Evolutionary conservation across 2,888 invertebrate genomes (phyloP), one percentile per base, ranked within the genome.

Genomic region (Acrobasis consociella): DNA sequence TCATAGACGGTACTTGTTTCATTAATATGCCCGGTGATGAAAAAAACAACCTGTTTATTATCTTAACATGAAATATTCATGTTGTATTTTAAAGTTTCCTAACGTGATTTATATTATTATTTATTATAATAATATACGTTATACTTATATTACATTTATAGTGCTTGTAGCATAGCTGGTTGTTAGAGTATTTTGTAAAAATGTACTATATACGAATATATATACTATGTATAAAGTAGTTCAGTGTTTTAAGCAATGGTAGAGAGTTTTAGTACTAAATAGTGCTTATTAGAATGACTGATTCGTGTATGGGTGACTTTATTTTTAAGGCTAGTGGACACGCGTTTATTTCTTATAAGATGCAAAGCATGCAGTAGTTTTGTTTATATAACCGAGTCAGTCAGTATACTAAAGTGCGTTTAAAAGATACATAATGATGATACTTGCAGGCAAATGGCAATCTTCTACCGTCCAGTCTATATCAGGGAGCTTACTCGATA

Each of bases 171-270:
- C 63, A 73, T 76, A 81, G 74, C 64, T 62, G 71, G 73, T 75
- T 76, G 74, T 65, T 72, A 70, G 74, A 71, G 70, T 68, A 74
- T 69, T 76, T 66, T 77, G 75, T 82, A 80, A 73, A 82, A 78
- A 78, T 76, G 73, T 78, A 76, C 60, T 62, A 69, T 62, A 69
- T 75, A 73, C 61, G 15, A 58, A 39, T 42, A 58, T 70, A 50
- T 56, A 42, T n/a, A n/a, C n/a, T n/a, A n/a, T 73, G 63, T 72
- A 67, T 72, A 69, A 69, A 66, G 69, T 80, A 83, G 78, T 73
- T 83, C 67, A 75, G 73, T 82, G 83, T 87, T 84, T 73, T 69
- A 83, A 81, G 83, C 81, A 83, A 82, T 83, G 80, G 84, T 86
- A 87, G 82, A 74, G 72, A 73, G 74, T 72, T 78, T 72, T 73